Base-by-base conservation (phyloP, 2,113 vertebrate species). In the Boleophthalmus pectinirostris region DNA sequence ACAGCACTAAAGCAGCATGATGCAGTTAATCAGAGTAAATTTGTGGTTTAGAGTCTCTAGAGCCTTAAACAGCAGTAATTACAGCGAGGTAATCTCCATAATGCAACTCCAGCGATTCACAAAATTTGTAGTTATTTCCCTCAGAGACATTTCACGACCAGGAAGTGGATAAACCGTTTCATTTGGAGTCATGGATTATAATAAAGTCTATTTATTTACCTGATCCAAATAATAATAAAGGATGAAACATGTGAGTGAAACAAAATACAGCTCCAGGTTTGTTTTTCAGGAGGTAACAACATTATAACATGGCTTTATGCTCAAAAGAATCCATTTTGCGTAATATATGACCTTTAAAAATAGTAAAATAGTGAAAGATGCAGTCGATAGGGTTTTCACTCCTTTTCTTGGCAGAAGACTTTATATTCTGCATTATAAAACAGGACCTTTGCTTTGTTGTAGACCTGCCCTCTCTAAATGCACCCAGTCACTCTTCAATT, bases 1-100 rank as follows among this genome's bases (percentile, higher is more conserved):
- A 33, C 24, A 61, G 58, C 25, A 67, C 54, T 64, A 69, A 76
- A 47, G 57, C 16, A 61, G 65, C 69, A 18, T 53, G 15, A 66
- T 73, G 68, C 29, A 74, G 46, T 18, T 73, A 14, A 82, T 70
- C 18, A 10, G 66, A 33, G 60, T 75, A 66, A 35, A 77, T 79
- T 43, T 51, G 25, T 64, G 61, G 54, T 58, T 79, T 70, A 54
- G 46, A 64, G 56, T 23, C 54, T 60, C 12, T 61, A 35, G 46
- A 80, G 47, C 51, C 70, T 66, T 65, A 66, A 74, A 75, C 23
- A 0, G 35, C 15, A 72, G 70, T 66, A 68, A 78, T 84, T 82
- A 76, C 78, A 53, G 69, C 72, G 21, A 66, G 45, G 21, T 45
- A 47, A 66, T 66, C 65, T 66, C 21, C 65, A 47, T 66, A 47